Evolutionary conservation across 2,113 vertebrate species (phyloP), one percentile per base, ranked within the genome.

Genomic region (Butastur rufipennis): DNA sequence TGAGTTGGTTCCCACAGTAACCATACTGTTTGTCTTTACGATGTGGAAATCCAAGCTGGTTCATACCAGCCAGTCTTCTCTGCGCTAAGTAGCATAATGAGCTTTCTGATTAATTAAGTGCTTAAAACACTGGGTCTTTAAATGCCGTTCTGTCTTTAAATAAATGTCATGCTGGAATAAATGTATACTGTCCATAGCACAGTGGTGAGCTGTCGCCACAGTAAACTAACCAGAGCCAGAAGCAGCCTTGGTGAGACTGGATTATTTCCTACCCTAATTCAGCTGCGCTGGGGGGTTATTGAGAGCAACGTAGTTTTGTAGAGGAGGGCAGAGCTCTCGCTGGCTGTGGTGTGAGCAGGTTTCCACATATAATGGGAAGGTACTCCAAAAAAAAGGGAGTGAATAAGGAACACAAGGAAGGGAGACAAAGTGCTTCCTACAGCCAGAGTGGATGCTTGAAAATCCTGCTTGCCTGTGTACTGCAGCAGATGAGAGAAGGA

Each of bases 1-100:
- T 59, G 75, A 83, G 94, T 66, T 80, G 63, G 67, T 97, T 97
- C 93, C 94, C 94, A 93, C 90, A 96, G 94, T 91, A 97, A 95
- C 92, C 4, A 7, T 27, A 11, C 38, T 88, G 36, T 73, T 70
- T 94, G 74, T 55, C 86, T 96, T 96, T 45, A 78, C 16, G 9
- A 40, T 45, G 47, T 67, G 62, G 73, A 95, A 93, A 61, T 68
- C 61, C 75, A 70, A 81, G 67, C 71, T 12, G 7, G 53, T 68
- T 73, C 73, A 18, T 91, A 61, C 88, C 86, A 95, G 86, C 56
- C 43, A 13, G 34, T 68, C 62, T 65, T 61, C 48, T 66, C 8
- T 31, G 26, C 29, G 1, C 67, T 63, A 62, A 81, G 70, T 40
- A 83, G 81, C 16, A 9, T 78, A 61, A 50, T 80, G 82, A 84